Percentiles rank a stretch among this genome's conserved stretches.
These are phyloP conservation scores for Lucifuga dentata DNA, from an alignment of 2,113 vertebrate genomes.

Conservation along the genomic window DNA sequence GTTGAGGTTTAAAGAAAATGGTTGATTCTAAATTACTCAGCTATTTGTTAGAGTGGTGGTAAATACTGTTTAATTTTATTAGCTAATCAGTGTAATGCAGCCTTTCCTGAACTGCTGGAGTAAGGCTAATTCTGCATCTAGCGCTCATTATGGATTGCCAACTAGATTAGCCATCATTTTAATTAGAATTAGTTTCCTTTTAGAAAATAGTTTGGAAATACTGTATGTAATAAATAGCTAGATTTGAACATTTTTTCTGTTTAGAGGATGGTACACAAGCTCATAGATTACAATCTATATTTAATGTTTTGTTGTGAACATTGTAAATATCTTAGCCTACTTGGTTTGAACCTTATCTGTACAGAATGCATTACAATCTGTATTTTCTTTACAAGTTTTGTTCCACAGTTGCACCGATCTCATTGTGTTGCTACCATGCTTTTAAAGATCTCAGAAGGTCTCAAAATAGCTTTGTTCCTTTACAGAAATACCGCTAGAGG, in stretches of 20 bases:
- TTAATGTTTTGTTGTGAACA: background rate
- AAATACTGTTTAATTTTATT: conserved; percentile 65
- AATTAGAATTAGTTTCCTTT: conserved; percentile 43
- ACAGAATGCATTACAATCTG: background rate
- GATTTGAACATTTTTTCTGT: too few relatives aligned
- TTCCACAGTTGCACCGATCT: conserved; percentile 12
- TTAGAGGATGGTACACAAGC: background rate
- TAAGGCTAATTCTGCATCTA: conserved; percentile 13
- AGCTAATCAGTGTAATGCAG: conserved; percentile 66
- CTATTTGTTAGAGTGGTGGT: conserved; percentile 43
- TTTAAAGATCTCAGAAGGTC: conserved; percentile 1
- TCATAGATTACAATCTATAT: background rate
- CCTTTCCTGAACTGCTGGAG: conserved; percentile 36
- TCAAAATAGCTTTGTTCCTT: conserved; percentile 36
- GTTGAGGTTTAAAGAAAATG: conserved; percentile 31
- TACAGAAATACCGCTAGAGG: conserved; percentile 39
- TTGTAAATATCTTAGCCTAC: background rate
- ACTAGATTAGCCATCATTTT: conserved; percentile 22
- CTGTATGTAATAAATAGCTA: background rate
- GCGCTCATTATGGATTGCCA: conserved; percentile 50
- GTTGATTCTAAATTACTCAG: conserved; percentile 34
- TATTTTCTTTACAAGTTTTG: too few relatives aligned
- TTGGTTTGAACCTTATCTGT: background rate
- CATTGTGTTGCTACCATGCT: conserved; percentile 2
- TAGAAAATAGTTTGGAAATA: conserved; percentile 11